These are phyloP conservation scores for Diploscapter pachys DNA, from an alignment of 1,140 invertebrate genomes.

Conservation along the genomic window DNA sequence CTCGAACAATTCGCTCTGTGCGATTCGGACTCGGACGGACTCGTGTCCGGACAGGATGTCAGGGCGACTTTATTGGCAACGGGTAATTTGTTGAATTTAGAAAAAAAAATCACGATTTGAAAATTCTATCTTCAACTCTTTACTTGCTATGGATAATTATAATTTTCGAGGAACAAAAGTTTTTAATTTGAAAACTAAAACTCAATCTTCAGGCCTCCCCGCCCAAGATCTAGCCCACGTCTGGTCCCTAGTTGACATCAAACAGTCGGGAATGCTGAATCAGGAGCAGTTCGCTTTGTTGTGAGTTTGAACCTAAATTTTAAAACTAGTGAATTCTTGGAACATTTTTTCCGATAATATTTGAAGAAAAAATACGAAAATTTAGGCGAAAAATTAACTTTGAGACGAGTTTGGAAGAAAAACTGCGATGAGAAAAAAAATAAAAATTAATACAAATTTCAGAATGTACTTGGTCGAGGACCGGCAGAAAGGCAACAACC, in stretches of 20 bases:
- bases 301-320: constrained; percentile 21
- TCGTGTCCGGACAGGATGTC: constrained; percentile 86
- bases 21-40: constrained; percentile 87
- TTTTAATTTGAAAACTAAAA: neutral
- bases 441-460: constrained; percentile 1
- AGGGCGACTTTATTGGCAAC: constrained; percentile 89
- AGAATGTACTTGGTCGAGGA: constrained; percentile 70
- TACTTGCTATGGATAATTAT: neutral
- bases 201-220: constrained; percentile 66
- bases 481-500: constrained; percentile 72
- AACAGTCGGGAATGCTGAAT: constrained; percentile 73
- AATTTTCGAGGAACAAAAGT: neutral
- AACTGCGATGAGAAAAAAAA: neutral
- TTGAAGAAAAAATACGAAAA: too few species aligned
- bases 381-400: too few species aligned
- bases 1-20: constrained; percentile 76
- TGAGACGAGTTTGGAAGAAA: neutral
- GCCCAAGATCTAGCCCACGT: constrained; percentile 87
- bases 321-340: neutral
- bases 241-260: constrained; percentile 69
- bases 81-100: constrained; percentile 55
- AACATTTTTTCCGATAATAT: neutral
- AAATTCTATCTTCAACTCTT: neutral
- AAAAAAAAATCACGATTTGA: neutral
- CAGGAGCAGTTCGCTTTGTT: constrained; percentile 89